Evolutionary conservation across 2,113 vertebrate genomes (phyloP).

Genomic region (Tetraodon nigroviridis): DNA sequence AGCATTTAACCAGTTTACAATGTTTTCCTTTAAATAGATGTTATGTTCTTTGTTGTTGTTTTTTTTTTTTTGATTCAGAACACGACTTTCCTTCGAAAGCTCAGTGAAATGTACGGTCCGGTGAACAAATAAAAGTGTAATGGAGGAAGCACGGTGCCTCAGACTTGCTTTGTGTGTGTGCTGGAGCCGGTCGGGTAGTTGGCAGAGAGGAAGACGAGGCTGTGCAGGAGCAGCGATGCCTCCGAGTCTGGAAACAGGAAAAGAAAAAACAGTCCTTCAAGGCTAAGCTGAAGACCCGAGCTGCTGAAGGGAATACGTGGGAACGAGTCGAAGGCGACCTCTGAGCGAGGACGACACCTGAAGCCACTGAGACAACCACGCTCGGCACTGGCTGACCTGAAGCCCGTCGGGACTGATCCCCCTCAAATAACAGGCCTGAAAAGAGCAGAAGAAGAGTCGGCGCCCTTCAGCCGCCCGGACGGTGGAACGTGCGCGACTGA

Average conservation of each 20-base stretch:
- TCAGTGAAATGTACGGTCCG: slow-evolving; percentile 11
- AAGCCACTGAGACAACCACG: slow-evolving; percentile 88
- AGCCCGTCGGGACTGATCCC: slow-evolving; percentile 78
- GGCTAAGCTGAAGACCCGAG: too few relatives aligned
- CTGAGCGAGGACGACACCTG: slow-evolving; percentile 79
- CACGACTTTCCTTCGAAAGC: neutral
- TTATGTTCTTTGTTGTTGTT: neutral
- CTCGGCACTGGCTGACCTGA: slow-evolving; percentile 65
- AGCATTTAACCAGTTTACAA: too few relatives aligned
- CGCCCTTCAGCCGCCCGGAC: neutral
- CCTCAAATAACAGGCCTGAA: slow-evolving; percentile 86
- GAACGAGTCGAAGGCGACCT: slow-evolving; percentile 39
- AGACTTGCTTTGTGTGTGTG: slow-evolving; percentile 47
- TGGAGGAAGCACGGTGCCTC: neutral
- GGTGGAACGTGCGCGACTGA: slow-evolving; percentile 48
- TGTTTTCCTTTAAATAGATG: neutral
- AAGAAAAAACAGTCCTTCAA: neutral
- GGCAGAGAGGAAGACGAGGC: slow-evolving; percentile 86
- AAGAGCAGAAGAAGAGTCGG: neutral
- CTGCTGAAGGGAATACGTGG: neutral
- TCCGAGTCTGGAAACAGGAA: slow-evolving; percentile 79
- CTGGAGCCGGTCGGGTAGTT: slow-evolving; percentile 64
- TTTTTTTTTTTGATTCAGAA: neutral
- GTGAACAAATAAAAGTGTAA: slow-evolving; percentile 1
- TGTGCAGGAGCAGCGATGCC: slow-evolving; percentile 84